Percentiles rank a stretch among this genome's conserved stretches.
These are phyloP conservation scores for Parauchenoglanis ngamensis DNA, from an alignment of 2,797 vertebrate genomes.

Conservation along the genomic window DNA sequence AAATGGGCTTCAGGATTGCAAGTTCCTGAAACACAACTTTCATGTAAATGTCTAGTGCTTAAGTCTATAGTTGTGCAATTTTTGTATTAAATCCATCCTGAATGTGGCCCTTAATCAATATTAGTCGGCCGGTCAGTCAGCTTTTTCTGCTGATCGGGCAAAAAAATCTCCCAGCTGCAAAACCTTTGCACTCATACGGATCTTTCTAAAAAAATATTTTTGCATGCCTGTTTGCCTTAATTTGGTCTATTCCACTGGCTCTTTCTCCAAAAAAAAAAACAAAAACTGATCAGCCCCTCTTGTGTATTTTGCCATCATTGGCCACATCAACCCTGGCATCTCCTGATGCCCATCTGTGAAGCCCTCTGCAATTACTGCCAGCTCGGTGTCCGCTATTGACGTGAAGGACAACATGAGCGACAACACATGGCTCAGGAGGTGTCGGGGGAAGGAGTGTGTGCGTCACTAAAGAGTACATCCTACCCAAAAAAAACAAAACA, in stretches of 20 bases:
- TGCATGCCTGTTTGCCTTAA: background rate
- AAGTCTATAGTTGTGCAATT: background rate
- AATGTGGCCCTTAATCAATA: background rate
- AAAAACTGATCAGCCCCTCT: too few species aligned
- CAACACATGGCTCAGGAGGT: slow-evolving; percentile 7
- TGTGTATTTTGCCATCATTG: background rate
- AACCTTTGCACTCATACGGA: background rate
- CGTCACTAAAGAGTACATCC: background rate
- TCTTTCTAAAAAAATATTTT: background rate
- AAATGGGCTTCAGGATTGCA: background rate
- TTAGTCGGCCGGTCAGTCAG: background rate
- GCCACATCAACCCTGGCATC: slow-evolving; percentile 21
- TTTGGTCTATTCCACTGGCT: background rate
- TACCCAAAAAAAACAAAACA: slow-evolving; percentile 2
- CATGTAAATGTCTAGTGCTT: background rate
- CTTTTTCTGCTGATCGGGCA: background rate
- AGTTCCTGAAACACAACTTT: too few species aligned
- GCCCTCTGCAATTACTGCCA: slow-evolving; percentile 9
- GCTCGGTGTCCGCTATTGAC: background rate
- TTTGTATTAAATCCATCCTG: background rate
- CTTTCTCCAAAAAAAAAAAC: background rate
- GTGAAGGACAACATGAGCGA: slow-evolving; percentile 29
- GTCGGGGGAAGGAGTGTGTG: background rate
- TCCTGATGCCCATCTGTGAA: slow-evolving; percentile 28
- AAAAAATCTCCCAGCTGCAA: background rate